Conservation (phyloP, 2,888 invertebrate species). For the Capitulum mitella region DNA sequence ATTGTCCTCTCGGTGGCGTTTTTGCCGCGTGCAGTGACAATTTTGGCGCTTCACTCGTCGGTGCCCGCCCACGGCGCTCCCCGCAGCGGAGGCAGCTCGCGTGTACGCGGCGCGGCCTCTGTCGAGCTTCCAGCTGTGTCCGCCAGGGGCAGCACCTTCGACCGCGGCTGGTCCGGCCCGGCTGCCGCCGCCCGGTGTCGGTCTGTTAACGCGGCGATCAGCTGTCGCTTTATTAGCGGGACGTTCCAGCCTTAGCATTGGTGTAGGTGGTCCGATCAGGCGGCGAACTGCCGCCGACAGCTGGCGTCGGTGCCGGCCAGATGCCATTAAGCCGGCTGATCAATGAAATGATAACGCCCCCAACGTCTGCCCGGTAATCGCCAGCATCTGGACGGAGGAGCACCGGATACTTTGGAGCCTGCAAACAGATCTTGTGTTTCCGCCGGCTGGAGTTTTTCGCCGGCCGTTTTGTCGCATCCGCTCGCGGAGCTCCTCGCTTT, state of each 20-base stretch:
- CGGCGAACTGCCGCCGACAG: background rate
- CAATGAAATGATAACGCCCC: constrained; percentile 2
- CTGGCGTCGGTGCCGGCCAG: background rate
- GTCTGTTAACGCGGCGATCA: too few relatives aligned
- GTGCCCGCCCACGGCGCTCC: background rate
- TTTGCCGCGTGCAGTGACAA: background rate
- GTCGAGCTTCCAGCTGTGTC: background rate
- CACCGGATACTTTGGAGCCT: too few relatives aligned
- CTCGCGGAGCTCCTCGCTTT: too few relatives aligned
- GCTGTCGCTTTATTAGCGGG: background rate
- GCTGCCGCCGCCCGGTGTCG: background rate
- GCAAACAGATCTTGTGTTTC: too few relatives aligned
- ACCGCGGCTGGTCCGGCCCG: background rate
- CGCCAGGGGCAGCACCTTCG: background rate
- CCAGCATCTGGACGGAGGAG: background rate
- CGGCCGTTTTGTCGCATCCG: too few relatives aligned
- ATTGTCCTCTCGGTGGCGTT: background rate
- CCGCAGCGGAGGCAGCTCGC: background rate
- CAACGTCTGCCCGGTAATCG: background rate
- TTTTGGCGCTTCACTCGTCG: background rate
- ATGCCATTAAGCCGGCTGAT: background rate
- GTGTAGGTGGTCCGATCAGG: background rate
- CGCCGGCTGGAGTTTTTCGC: too few relatives aligned
- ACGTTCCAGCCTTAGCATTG: too few relatives aligned
- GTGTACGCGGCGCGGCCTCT: background rate